A percentile compares a stretch with the other conserved stretches of the same genome.
phyloP scores from a whole-genome alignment of 2,113 vertebrate species.

The Protobothrops flavoviridis region DNA sequence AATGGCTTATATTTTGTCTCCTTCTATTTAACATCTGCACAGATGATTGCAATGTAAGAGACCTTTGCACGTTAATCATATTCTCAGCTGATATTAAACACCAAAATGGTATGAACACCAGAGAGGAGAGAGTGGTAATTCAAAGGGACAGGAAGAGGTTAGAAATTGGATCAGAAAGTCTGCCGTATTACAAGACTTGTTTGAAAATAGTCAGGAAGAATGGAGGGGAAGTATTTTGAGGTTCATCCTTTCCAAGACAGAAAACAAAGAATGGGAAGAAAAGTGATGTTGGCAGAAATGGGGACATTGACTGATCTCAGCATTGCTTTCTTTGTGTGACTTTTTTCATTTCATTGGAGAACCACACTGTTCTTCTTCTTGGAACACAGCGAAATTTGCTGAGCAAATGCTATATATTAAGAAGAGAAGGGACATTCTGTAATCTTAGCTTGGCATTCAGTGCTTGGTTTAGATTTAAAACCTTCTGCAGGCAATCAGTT shows the following conservation, averaged over 20 bases:
- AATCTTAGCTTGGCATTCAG: background rate
- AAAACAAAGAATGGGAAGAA: background rate
- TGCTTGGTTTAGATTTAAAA: background rate
- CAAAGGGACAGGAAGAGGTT: background rate
- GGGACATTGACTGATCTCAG: background rate
- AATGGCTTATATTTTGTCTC: background rate
- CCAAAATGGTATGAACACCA: background rate
- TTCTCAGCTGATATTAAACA: background rate
- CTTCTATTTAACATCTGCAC: slow-evolving; percentile 10
- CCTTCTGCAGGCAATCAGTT: background rate
- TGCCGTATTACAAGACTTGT: background rate
- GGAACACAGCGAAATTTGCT: background rate
- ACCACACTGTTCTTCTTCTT: background rate
- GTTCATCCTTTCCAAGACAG: background rate
- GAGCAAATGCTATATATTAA: background rate
- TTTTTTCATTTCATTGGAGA: background rate
- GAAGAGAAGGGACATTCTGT: background rate
- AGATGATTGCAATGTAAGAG: background rate
- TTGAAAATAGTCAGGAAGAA: background rate
- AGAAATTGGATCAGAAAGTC: background rate
- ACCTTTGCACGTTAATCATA: rapidly evolving
- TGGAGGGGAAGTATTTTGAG: background rate
- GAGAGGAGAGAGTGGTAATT: slow-evolving; percentile 1
- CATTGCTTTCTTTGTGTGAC: background rate
- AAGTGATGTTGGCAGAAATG: background rate